These are phyloP conservation scores for Oophaga sylvatica DNA, from an alignment of 2,797 vertebrate species.

Conservation along the genomic window DNA sequence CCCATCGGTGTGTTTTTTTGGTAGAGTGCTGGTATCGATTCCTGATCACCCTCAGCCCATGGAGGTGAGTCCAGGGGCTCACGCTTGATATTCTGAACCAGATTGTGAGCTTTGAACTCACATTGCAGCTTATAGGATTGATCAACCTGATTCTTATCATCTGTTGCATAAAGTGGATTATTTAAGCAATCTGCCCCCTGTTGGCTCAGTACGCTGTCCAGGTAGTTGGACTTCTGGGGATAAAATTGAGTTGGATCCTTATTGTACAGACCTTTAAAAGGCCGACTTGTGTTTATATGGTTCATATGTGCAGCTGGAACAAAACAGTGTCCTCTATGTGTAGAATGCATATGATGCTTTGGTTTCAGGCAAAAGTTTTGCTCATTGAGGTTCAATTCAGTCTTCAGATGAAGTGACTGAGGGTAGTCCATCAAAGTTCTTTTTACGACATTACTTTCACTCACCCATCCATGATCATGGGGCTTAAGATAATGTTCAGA, in stretches of 20 bases:
- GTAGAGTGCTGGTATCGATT: constrained; percentile 69
- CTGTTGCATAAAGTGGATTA: constrained; percentile 72
- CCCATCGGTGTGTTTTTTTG: constrained; percentile 78
- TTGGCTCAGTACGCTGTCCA: constrained; percentile 75
- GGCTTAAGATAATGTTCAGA: constrained; percentile 65
- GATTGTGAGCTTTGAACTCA: constrained; percentile 81
- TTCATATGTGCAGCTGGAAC: constrained; percentile 68
- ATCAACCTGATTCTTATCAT: constrained; percentile 75
- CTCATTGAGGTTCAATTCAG: constrained; percentile 78
- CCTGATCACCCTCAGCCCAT: constrained; percentile 74
- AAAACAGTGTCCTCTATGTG: constrained; percentile 76
- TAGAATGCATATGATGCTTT: constrained; percentile 75
- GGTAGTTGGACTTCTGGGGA: constrained; percentile 75
- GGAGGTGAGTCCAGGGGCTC: constrained; percentile 89
- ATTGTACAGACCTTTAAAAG: constrained; percentile 77
- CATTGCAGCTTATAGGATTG: constrained; percentile 76
- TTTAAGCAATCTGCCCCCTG: constrained; percentile 77
- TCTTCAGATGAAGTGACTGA: constrained; percentile 81
- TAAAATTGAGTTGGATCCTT: constrained; percentile 74
- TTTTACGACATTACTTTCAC: constrained; percentile 70
- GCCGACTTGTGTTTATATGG: constrained; percentile 65
- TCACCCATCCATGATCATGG: constrained; percentile 76
- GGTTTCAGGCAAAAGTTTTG: constrained; percentile 81
- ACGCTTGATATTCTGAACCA: constrained; percentile 86
- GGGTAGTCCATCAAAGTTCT: constrained; percentile 72